Percentiles rank a stretch among this genome's conserved stretches.
Evolutionary conservation across 2,113 vertebrate genomes (phyloP).

Genomic region (Macquaria ambigua): DNA sequence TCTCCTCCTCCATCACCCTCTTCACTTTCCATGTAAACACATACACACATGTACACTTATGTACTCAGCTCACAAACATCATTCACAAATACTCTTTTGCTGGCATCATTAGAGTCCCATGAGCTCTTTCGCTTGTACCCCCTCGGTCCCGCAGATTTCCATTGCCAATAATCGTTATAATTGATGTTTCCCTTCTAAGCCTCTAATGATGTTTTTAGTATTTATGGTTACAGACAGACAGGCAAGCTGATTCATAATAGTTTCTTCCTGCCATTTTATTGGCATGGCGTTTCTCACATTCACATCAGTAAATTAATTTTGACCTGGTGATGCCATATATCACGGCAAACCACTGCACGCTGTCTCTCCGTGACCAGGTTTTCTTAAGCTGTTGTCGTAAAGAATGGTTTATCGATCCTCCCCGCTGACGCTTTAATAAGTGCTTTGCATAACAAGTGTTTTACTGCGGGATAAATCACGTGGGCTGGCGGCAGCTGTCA

Average conservation of each 20-base stretch:
- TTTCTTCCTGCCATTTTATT: constrained; percentile 72
- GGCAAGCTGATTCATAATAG: constrained; percentile 74
- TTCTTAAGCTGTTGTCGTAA: constrained; percentile 81
- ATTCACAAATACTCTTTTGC: constrained; percentile 39
- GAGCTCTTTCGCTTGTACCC: constrained; percentile 55
- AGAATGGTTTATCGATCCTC: constrained; percentile 84
- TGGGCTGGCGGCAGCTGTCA: constrained; percentile 49
- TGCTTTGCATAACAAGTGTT: constrained; percentile 82
- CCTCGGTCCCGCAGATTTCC: constrained; percentile 52
- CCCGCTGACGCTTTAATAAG: constrained; percentile 79
- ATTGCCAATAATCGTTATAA: constrained; percentile 75
- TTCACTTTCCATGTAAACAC: constrained; percentile 28
- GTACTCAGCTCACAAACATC: constrained; percentile 43
- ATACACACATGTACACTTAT: constrained; percentile 41
- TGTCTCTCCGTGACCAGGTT: constrained; percentile 67
- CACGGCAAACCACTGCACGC: constrained; percentile 59
- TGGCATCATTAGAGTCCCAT: constrained; percentile 65
- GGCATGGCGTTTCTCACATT: constrained; percentile 70
- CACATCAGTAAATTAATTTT: constrained; percentile 84
- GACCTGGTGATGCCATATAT: constrained; percentile 75
- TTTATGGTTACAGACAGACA: constrained; percentile 74
- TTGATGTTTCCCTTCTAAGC: constrained; percentile 74
- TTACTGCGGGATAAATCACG: constrained; percentile 78
- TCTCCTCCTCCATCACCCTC: constrained; percentile 24
- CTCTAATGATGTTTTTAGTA: constrained; percentile 78